These are phyloP conservation scores for Linnaemya vulpina DNA, from an alignment of 2,888 invertebrate genomes.

Conservation along the genomic window DNA sequence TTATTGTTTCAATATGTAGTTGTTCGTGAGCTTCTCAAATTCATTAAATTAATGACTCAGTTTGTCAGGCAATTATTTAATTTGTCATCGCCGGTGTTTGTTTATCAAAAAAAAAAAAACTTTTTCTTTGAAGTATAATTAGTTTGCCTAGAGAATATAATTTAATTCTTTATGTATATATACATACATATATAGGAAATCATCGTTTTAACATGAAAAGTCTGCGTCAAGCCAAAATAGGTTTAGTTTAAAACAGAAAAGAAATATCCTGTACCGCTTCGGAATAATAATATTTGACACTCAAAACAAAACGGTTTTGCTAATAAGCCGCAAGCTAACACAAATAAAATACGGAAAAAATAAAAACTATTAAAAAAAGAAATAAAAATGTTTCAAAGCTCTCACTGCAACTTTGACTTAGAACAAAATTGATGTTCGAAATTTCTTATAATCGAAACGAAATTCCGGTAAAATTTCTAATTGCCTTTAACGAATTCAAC, in stretches of 20 bases:
- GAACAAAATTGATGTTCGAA: too few relatives aligned
- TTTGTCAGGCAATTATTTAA: conserved; percentile 41
- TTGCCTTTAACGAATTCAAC: too few relatives aligned
- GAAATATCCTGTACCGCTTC: conserved; percentile 13
- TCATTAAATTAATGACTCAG: conserved; percentile 53
- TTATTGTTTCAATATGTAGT: conserved; percentile 14
- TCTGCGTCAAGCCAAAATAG: not conserved
- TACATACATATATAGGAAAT: conserved; percentile 27
- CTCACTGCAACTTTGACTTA: not conserved
- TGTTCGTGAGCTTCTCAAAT: conserved; percentile 6
- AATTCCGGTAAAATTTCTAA: too few relatives aligned
- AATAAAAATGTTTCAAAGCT: not conserved
- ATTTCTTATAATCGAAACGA: too few relatives aligned
- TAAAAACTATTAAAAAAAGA: not conserved
- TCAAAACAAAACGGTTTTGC: not conserved
- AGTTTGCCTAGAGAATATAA: not conserved
- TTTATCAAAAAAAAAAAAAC: conserved; percentile 7
- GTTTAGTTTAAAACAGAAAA: not conserved
- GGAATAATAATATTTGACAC: conserved; percentile 26
- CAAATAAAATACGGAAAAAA: not conserved
- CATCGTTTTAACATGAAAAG: not conserved
- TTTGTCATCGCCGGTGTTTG: conserved; percentile 41
- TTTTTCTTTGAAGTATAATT: conserved; percentile 22
- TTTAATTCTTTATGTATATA: not conserved
- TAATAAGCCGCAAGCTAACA: not conserved